These are phyloP conservation scores for Andrena chrysosceles DNA, from an alignment of 2,888 invertebrate species.

Conservation along the genomic window DNA sequence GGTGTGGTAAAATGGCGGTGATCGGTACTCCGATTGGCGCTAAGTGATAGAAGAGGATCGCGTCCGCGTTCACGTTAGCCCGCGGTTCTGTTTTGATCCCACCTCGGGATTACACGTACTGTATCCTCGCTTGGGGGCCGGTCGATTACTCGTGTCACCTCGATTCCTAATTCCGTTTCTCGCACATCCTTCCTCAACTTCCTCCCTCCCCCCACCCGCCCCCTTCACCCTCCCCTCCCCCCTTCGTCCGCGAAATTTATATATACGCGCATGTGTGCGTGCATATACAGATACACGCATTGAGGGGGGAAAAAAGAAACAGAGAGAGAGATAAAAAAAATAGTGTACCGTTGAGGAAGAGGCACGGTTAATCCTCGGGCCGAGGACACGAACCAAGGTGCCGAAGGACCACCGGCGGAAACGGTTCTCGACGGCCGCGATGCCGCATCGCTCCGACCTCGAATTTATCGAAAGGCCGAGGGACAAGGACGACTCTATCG, in stretches of 20 bases:
- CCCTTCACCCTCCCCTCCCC: background rate
- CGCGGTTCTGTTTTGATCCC: conserved; percentile 68
- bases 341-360: conserved; percentile 32
- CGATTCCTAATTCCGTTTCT: conserved; percentile 31
- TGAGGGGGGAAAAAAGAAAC: background rate
- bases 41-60: conserved; percentile 74
- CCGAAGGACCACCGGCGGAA: conserved; percentile 48
- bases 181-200: background rate
- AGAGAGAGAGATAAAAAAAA: conserved; percentile 1
- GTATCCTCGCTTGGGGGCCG: conserved; percentile 13
- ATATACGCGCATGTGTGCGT: too few species aligned
- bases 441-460: conserved; percentile 57
- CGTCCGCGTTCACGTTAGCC: conserved; percentile 58
- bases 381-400: conserved; percentile 54
- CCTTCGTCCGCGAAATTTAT: conserved; percentile 28
- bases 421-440: conserved; percentile 47
- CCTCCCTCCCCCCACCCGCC: background rate
- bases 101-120: conserved; percentile 12
- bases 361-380: conserved; percentile 8
- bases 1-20: conserved; percentile 82
- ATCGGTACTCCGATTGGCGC: conserved; percentile 79
- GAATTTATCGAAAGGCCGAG: conserved; percentile 53
- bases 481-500: conserved; percentile 58
- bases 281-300: too few species aligned
- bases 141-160: conserved; percentile 29